These are phyloP conservation scores for Crossaster papposus DNA, from an alignment of 53 echinoderm and acorn worm species.

Conservation along the genomic window DNA sequence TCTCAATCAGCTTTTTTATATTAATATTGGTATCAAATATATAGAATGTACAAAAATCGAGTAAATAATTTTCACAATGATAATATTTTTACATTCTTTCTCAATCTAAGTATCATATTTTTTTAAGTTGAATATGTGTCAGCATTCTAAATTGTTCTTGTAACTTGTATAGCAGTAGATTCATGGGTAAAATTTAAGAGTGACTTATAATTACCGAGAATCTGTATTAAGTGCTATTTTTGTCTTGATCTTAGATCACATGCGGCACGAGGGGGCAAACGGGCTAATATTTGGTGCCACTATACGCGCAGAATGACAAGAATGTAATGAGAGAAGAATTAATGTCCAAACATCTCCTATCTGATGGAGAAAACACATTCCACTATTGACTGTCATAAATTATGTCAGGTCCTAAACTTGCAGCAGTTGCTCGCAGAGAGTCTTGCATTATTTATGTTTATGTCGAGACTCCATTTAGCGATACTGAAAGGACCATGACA, in stretches of 20 bases:
- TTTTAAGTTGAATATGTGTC: conserved; percentile 48
- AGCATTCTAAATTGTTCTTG: conserved; percentile 9
- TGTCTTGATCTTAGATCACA: conserved; percentile 14
- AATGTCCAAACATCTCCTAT: neutral
- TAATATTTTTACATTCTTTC: conserved; percentile 66
- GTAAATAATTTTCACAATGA: conserved; percentile 66
- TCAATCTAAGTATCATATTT: conserved; percentile 63
- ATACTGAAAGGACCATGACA: neutral
- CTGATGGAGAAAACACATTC: conserved; percentile 20
- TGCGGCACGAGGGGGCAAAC: conserved; percentile 15
- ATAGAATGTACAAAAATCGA: conserved; percentile 56
- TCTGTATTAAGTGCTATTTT: neutral
- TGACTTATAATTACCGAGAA: neutral
- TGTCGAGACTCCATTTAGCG: neutral
- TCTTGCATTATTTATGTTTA: neutral
- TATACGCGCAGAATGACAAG: neutral
- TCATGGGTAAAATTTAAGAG: neutral
- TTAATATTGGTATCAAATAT: conserved; percentile 45
- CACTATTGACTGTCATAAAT: conserved; percentile 9
- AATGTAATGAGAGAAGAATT: neutral
- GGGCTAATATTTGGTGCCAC: neutral
- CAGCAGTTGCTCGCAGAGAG: neutral
- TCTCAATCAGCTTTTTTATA: conserved; percentile 54
- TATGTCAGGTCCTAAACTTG: conserved; percentile 22
- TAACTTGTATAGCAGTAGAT: conserved; percentile 1